Evolutionary conservation across 2,888 invertebrate genomes (phyloP), one percentile per base, ranked within the genome.

Genomic region (Meiosimyza platycephala): DNA sequence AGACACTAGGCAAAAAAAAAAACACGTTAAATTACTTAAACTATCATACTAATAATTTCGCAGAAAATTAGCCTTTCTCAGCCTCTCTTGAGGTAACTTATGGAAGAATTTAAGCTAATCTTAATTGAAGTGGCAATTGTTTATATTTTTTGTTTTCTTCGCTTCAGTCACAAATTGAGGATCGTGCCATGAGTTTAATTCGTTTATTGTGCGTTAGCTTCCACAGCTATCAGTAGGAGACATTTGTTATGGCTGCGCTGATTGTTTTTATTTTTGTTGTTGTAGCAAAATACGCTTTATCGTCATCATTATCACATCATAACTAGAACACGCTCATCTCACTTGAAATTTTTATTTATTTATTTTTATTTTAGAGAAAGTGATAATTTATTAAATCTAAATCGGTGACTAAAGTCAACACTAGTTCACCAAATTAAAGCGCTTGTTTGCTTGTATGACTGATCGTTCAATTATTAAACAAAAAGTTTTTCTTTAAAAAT

Each of bases 361-460:
- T 69, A n/a, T 69, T 33, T 50, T 15, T 12, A 71, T 48, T 54
- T 67, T 50, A 40, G 28, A 22, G 57, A 54, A 7, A 52, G 55
- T 22, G 16, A 18, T 28, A 33, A 16, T 60, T 59, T 51, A 15
- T 22, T 60, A 18, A 51, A 13, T 11, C 33, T n/a, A 40, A 50
- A 48, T 52, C 63, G n/a, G 54, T 52, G 52, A 55, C 12, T 51
- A 68, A 71, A 70, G 74, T 74, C 74, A 74, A 74, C 52, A 68
- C 51, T 67, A 67, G 71, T 68, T 63, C 66, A 74, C 57, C 28
- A 15, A 74, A 71, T 74, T 71, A 71, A 73, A 73, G 48, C 62
- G 28, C 52, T 71, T 15, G 54, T 6, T 57, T 28, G 28, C 9
- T 22, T 4, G 18, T 9, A 57, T 57, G 28, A 12, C 2, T 22